These are phyloP conservation scores for Mesocricetus auratus DNA, from an alignment of 2,113 vertebrate genomes.

Conservation along the genomic window DNA sequence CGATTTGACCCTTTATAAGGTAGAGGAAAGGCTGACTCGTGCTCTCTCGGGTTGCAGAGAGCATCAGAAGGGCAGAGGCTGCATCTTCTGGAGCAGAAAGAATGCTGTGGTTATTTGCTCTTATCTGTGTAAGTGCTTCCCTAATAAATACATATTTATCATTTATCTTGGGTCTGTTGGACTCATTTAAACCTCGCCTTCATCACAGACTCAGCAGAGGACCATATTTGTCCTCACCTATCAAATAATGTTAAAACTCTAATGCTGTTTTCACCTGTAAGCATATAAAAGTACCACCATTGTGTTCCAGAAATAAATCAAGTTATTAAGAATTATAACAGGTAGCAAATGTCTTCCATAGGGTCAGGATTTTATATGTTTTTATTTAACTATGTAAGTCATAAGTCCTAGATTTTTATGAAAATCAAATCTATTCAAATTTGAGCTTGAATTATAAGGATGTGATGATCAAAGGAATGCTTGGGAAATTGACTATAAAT, in stretches of 20 bases:
- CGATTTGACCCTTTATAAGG: too few relatives aligned
- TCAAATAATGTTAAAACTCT: neutral
- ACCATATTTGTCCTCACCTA: neutral
- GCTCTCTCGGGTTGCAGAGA: too few relatives aligned
- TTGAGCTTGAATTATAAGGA: constrained; percentile 4
- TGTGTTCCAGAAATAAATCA: neutral
- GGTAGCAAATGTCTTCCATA: neutral
- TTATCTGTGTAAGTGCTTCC: too few relatives aligned
- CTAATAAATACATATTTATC: too few relatives aligned
- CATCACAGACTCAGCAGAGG: neutral
- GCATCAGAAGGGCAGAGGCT: too few relatives aligned
- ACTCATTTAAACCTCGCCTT: too few relatives aligned
- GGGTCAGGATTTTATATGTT: neutral
- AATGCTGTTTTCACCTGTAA: neutral
- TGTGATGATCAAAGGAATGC: constrained; percentile 21
- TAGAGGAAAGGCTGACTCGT: too few relatives aligned
- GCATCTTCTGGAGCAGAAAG: too few relatives aligned
- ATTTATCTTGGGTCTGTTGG: too few relatives aligned
- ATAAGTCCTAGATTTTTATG: neutral
- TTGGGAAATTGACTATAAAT: neutral
- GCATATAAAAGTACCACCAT: neutral
- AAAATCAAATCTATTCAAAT: neutral
- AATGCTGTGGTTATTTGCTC: too few relatives aligned
- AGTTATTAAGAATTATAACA: constrained; percentile 5
- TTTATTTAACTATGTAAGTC: constrained; percentile 6